Base-by-base conservation (phyloP, 2,113 vertebrate genomes). In the Zosterops lateralis region DNA sequence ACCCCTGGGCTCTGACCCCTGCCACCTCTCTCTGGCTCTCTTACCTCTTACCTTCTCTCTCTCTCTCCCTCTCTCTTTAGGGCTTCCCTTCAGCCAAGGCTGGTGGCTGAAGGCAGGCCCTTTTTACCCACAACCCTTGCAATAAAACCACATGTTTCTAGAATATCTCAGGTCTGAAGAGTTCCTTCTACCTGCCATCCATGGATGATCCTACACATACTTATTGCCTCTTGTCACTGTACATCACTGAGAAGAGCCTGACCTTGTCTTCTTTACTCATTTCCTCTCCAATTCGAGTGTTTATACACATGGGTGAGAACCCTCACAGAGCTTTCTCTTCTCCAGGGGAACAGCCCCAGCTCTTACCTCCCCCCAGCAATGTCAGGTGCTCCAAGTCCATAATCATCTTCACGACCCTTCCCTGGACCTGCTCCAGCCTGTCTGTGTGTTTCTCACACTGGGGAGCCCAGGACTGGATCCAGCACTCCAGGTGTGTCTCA, bases 241-340 rank as follows among this genome's bases (percentile, higher is more conserved):
- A 19, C 2, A 10, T 40, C 24, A 40, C 44, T 40, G 34, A 62
- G 45, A 57, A 66, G 17, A 75, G 29, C 25, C 19, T 66, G 19
- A 3, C 11, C 17, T 7, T 54, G 21, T 42, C 10, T 5, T 36
- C 20, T 58, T 87, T 31, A 36, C 9, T 34, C 2, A 4, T 16
- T n/a, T 5, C 8, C 6, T 10, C 5, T 40, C 21, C 10, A 1
- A 2, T 44, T 32, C 1, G 3, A 5, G 29, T 28, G 8, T 40
- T 64, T 60, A 14, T 31, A 26, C 3, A 6, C 3, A 9, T 2
- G 8, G 65, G 21, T 70, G 60, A 74, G 56, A 32, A 34, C 4
- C 5, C 9, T n/a, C 32, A 26, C 17, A 2, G 6, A 48, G 19
- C 38, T 7, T 58, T 74, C 22, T 53, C 15, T 5, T 64, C 36